Percentiles rank a stretch among this genome's conserved stretches.
Conservation (phyloP, 2,888 invertebrate species). For the Harpalus rufipes region DNA sequence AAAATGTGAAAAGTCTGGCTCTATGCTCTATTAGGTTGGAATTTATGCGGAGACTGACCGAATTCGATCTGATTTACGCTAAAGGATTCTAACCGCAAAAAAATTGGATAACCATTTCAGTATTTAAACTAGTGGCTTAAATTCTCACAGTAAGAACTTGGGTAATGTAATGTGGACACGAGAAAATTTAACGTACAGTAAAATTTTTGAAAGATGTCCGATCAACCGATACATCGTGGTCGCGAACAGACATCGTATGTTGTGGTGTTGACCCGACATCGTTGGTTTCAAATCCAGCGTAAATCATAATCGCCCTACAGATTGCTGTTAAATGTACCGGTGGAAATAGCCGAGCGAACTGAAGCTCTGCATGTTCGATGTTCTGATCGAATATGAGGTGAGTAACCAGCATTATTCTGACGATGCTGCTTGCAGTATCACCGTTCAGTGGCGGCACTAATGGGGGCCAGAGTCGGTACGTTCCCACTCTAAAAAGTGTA, state of each 20-base stretch:
- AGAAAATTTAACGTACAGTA: too few relatives aligned
- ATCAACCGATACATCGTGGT: neutral
- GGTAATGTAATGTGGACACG: constrained; percentile 8
- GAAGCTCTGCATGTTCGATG: too few relatives aligned
- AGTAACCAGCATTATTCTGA: too few relatives aligned
- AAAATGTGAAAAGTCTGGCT: constrained; percentile 7
- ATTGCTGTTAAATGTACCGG: neutral
- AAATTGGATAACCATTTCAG: constrained; percentile 40
- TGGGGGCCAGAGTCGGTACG: too few relatives aligned
- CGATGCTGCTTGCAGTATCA: too few relatives aligned
- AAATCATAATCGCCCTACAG: neutral
- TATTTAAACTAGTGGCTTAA: constrained; percentile 22
- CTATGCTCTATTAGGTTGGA: constrained; percentile 10
- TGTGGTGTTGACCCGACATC: too few relatives aligned
- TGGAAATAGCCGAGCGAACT: too few relatives aligned
- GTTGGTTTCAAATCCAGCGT: too few relatives aligned
- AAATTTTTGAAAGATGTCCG: too few relatives aligned
- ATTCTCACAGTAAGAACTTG: neutral
- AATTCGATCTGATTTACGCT: constrained; percentile 7
- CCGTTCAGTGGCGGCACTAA: too few relatives aligned
- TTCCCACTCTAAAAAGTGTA: too few relatives aligned
- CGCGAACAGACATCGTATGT: neutral
- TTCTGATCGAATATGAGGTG: too few relatives aligned
- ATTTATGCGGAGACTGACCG: constrained; percentile 15
- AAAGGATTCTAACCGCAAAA: constrained; percentile 9